Percentiles rank a stretch among this genome's conserved stretches.
Conservation (phyloP, 2,888 invertebrate species). For the Helicoverpa assulta region DNA sequence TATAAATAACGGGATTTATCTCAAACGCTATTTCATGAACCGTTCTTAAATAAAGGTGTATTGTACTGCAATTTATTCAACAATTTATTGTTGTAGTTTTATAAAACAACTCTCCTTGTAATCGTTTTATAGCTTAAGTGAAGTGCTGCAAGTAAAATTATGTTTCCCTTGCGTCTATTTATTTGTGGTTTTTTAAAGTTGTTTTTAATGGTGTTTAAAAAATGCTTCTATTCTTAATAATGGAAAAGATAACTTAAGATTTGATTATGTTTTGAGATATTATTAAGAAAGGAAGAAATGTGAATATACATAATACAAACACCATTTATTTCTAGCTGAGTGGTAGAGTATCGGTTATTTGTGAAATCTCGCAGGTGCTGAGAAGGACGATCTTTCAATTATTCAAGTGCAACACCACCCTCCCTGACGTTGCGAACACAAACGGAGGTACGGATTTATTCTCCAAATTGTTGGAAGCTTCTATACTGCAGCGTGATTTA, state of each 20-base stretch:
- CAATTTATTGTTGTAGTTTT: slow-evolving; percentile 14
- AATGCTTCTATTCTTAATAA: too few species aligned
- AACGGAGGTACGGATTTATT: slow-evolving; percentile 77
- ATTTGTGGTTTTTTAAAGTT: not conserved
- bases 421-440: slow-evolving; percentile 73
- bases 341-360: slow-evolving; percentile 38
- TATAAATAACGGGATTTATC: slow-evolving; percentile 9
- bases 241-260: too few species aligned
- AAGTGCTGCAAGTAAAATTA: not conserved
- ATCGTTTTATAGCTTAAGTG: slow-evolving; percentile 30
- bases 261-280: not conserved
- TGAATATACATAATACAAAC: not conserved
- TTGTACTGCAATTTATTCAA: slow-evolving; percentile 4
- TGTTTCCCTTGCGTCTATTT: slow-evolving; percentile 17
- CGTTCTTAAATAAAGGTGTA: not conserved
- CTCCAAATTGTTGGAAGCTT: slow-evolving; percentile 73
- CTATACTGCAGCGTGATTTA: slow-evolving; percentile 78
- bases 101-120: slow-evolving; percentile 17
- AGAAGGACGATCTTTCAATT: slow-evolving; percentile 69
- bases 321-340: not conserved
- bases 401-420: slow-evolving; percentile 72
- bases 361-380: slow-evolving; percentile 59
- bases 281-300: not conserved
- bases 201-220: too few species aligned
- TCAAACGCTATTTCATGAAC: slow-evolving; percentile 5